A percentile compares a stretch with the other conserved stretches of the same genome.
Evolutionary conservation across 2,113 vertebrate genomes (phyloP).

Genomic region (Perca fluviatilis): DNA sequence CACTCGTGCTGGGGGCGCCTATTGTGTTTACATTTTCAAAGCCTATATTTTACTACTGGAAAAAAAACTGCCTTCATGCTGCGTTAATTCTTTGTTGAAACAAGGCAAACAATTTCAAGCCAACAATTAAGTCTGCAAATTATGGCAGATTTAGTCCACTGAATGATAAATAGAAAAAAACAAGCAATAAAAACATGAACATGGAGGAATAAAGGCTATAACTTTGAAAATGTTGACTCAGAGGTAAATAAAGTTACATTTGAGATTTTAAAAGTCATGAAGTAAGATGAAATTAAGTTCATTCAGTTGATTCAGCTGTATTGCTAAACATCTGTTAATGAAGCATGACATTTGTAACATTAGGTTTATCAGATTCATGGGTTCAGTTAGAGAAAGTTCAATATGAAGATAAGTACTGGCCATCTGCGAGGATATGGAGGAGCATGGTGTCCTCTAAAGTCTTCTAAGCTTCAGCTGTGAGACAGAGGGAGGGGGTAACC

Average conservation of each 20-base stretch:
- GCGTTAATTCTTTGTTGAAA: not conserved
- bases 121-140: not conserved
- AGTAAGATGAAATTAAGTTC: not conserved
- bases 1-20: too few species aligned
- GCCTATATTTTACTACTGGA: too few species aligned
- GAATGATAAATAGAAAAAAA: not conserved
- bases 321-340: slow-evolving; percentile 25
- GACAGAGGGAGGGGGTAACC: slow-evolving; percentile 52
- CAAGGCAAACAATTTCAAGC: not conserved
- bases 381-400: slow-evolving; percentile 53
- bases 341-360: slow-evolving; percentile 15
- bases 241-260: not conserved
- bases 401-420: slow-evolving; percentile 38
- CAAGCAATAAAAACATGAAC: not conserved
- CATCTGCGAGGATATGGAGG: slow-evolving; percentile 68
- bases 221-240: not conserved
- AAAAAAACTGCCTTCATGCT: not conserved
- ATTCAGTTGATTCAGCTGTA: slow-evolving; percentile 29
- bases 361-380: slow-evolving; percentile 20
- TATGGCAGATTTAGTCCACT: not conserved
- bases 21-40: too few species aligned
- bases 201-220: not conserved
- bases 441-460: slow-evolving; percentile 73
- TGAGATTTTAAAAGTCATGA: not conserved
- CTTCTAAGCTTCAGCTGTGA: slow-evolving; percentile 50